These are phyloP conservation scores for Ganaspis sp. DNA, from an alignment of 1,140 invertebrate species.

Conservation along the genomic window DNA sequence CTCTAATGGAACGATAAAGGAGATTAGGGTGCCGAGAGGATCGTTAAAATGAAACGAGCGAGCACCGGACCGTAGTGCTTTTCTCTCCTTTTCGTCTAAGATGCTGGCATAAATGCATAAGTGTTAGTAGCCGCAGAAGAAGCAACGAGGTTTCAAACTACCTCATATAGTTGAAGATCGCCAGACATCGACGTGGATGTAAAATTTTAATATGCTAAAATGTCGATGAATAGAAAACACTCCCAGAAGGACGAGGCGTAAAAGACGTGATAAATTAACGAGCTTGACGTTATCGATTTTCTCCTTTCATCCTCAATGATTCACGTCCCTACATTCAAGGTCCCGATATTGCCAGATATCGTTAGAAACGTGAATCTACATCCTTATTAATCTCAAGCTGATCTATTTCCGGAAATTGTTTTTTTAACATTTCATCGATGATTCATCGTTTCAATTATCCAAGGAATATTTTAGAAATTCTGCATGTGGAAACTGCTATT, in stretches of 20 bases:
- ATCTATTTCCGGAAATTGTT: neutral
- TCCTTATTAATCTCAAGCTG: neutral
- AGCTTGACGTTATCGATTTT: constrained; percentile 14
- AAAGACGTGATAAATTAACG: constrained; percentile 23
- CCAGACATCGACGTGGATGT: neutral
- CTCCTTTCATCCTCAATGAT: neutral
- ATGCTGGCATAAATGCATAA: constrained; percentile 10
- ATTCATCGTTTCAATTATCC: neutral
- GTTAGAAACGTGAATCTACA: neutral
- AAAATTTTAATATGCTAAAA: constrained; percentile 6
- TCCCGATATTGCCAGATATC: neutral
- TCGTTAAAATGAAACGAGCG: constrained; percentile 19
- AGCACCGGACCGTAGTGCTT: constrained; percentile 3
- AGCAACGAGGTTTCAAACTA: constrained; percentile 5
- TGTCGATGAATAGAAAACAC: constrained; percentile 1
- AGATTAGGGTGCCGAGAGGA: constrained; percentile 21
- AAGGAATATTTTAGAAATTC: neutral
- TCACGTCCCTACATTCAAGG: neutral
- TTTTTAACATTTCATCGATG: neutral
- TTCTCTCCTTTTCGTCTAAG: constrained; percentile 21
- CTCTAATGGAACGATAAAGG: constrained; percentile 22
- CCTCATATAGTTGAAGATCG: neutral
- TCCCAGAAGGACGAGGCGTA: neutral
- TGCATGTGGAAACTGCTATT: no score
- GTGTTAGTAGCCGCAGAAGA: neutral